Percentiles rank a stretch among this genome's conserved stretches.
Conservation (phyloP, 2,888 invertebrate genomes). For the Drosophila yooni region DNA sequence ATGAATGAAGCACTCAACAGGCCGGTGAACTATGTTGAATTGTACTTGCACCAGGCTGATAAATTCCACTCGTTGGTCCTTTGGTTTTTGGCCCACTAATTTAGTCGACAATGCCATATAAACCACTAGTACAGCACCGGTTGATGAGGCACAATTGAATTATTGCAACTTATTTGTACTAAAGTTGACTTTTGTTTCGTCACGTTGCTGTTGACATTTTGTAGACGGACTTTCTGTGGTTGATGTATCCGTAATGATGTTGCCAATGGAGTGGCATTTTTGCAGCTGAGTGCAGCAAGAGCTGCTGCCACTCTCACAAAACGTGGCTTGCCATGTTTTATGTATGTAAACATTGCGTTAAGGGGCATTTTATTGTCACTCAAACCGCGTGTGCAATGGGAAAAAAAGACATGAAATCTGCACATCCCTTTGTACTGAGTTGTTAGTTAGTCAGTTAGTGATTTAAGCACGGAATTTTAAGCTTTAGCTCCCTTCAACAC, state of each 20-base stretch:
- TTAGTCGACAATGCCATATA: constrained; percentile 38
- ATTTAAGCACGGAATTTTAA: background rate
- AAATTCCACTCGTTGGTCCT: constrained; percentile 22
- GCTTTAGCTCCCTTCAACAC: background rate
- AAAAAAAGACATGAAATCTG: background rate
- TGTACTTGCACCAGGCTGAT: constrained; percentile 38
- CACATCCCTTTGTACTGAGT: background rate
- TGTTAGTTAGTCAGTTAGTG: background rate
- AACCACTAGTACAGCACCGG: constrained; percentile 21
- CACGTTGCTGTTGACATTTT: constrained; percentile 32
- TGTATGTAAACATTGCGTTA: constrained; percentile 51
- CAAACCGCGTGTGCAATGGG: background rate
- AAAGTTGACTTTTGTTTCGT: constrained; percentile 49
- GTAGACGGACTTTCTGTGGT: constrained; percentile 10
- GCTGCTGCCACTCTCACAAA: constrained; percentile 3
- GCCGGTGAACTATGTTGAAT: constrained; percentile 8
- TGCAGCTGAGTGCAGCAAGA: constrained; percentile 25
- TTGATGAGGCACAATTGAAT: constrained; percentile 1
- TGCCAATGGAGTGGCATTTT: constrained; percentile 29
- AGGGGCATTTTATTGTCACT: constrained; percentile 37
- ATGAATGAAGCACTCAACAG: constrained; percentile 7
- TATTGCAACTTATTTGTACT: constrained; percentile 68
- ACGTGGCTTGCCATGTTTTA: constrained; percentile 42
- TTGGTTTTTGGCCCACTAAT: constrained; percentile 42
- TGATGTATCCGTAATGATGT: constrained; percentile 47